A percentile compares a stretch with the other conserved stretches of the same genome.
Conservation (phyloP, 2,113 vertebrate genomes). For the Athene noctua region DNA sequence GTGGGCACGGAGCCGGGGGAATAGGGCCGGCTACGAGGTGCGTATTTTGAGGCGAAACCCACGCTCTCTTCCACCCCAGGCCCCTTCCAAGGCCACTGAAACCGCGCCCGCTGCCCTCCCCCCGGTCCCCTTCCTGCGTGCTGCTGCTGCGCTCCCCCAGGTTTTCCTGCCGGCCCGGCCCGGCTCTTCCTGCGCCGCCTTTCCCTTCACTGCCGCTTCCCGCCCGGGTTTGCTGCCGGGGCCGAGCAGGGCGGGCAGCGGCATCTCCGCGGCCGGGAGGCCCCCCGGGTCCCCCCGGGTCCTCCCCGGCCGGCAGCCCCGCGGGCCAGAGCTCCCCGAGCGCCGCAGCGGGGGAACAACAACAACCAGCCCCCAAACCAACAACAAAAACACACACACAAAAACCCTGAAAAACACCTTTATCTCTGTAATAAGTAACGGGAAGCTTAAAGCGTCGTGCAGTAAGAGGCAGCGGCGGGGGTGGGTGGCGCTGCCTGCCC, state of each 20-base stretch:
- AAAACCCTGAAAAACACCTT: neutral
- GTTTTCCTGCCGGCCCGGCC: neutral
- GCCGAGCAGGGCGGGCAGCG: neutral
- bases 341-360: neutral
- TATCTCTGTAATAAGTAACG: neutral
- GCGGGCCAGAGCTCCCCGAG: too few species aligned
- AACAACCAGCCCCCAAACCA: too few species aligned
- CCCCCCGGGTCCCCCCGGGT: neutral
- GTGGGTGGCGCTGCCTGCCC: neutral
- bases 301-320: too few species aligned
- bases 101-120: neutral
- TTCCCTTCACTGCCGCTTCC: neutral
- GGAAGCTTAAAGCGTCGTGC: neutral
- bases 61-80: neutral
- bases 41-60: neutral
- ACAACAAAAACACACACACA: neutral
- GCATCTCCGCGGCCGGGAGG: neutral
- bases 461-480: neutral
- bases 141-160: neutral
- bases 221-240: neutral
- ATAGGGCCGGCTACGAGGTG: neutral
- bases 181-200: neutral
- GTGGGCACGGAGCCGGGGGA: neutral
- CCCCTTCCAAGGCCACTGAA: neutral
- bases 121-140: neutral